Percentiles rank a stretch among this genome's conserved stretches.
Evolutionary conservation across 1,140 invertebrate genomes (phyloP).

Genomic region (Monomorium pharaonis): DNA sequence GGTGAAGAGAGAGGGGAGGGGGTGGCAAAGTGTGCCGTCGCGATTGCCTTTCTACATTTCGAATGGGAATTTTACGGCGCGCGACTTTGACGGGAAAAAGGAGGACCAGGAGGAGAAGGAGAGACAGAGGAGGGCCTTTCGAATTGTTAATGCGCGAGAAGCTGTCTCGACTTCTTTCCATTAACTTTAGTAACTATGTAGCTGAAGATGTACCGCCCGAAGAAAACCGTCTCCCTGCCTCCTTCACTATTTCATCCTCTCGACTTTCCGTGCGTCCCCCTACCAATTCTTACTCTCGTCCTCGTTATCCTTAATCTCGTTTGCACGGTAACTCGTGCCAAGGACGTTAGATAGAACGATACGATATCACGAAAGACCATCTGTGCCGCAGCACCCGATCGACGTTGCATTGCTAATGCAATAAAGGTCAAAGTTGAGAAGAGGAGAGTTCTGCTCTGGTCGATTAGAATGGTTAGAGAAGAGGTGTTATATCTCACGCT

Average conservation of each 20-base stretch:
- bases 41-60: conserved; percentile 55
- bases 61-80: conserved; percentile 45
- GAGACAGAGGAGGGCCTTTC: conserved; percentile 24
- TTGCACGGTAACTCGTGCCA: conserved; percentile 54
- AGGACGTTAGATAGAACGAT: conserved; percentile 53
- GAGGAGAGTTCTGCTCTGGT: background rate
- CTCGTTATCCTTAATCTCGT: conserved; percentile 62
- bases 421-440: conserved; percentile 41
- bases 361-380: conserved; percentile 57
- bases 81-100: conserved; percentile 22
- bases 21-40: conserved; percentile 6
- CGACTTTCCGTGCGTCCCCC: background rate
- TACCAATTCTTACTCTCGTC: conserved; percentile 46
- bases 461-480: conserved; percentile 12
- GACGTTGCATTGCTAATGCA: conserved; percentile 51
- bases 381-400: conserved; percentile 27
- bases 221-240: background rate
- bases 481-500: background rate
- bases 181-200: conserved; percentile 57
- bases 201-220: conserved; percentile 38
- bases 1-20: background rate
- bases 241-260: background rate
- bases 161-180: conserved; percentile 58
- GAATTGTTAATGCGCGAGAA: conserved; percentile 60
- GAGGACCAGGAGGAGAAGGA: background rate